phyloP scores from a whole-genome alignment of 2,888 invertebrate species.

The Apocheima hispidaria region DNA sequence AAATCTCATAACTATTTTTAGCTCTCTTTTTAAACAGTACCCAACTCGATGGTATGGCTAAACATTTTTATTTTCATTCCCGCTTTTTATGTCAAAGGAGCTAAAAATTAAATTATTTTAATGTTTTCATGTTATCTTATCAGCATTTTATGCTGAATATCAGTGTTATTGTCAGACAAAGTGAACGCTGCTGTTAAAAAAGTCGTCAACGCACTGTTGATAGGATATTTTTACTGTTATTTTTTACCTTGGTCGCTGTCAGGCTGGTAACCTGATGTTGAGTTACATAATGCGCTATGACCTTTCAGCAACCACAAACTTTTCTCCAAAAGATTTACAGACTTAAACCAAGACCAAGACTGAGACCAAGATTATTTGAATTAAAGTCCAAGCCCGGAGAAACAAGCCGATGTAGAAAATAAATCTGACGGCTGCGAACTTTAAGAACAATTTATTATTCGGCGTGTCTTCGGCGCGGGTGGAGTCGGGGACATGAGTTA shows the following conservation, averaged over 20 bases:
- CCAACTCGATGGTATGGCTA: too few relatives aligned
- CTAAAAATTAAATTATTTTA: too few relatives aligned
- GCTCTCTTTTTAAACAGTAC: too few relatives aligned
- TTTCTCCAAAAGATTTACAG: constrained; percentile 27
- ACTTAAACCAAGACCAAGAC: constrained; percentile 16
- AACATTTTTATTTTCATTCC: too few relatives aligned
- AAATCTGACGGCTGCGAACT: constrained; percentile 57
- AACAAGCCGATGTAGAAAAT: constrained; percentile 52
- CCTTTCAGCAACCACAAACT: constrained; percentile 15
- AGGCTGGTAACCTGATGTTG: not conserved
- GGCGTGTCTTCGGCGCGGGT: constrained; percentile 54
- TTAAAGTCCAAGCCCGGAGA: constrained; percentile 38
- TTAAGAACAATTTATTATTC: constrained; percentile 67
- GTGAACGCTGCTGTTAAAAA: too few relatives aligned
- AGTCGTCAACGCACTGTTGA: too few relatives aligned
- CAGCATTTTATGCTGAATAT: too few relatives aligned
- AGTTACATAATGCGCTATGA: not conserved
- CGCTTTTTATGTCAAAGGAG: too few relatives aligned
- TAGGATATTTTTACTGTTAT: too few relatives aligned
- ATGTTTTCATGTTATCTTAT: not conserved
- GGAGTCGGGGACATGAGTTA: constrained; percentile 64
- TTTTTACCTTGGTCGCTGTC: not conserved
- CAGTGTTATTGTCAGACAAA: too few relatives aligned
- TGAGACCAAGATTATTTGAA: constrained; percentile 29
- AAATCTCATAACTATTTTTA: too few relatives aligned